phyloP scores from a whole-genome alignment of 2,888 invertebrate genomes.

The Synanthedon tipuliformis region DNA sequence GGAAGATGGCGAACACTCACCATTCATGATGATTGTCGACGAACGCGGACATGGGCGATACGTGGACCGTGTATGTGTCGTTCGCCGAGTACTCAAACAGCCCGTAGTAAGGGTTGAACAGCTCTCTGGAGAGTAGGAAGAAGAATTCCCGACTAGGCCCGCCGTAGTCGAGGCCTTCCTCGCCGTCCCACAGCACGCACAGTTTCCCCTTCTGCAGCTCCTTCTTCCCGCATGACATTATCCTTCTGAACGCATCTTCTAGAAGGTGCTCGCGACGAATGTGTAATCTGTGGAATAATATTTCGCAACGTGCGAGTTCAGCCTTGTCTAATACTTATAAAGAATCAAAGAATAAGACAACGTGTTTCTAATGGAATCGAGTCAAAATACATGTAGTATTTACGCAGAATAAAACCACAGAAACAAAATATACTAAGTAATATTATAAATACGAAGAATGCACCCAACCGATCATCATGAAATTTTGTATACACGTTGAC shows the following conservation, averaged over 20 bases:
- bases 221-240: slow-evolving; percentile 96
- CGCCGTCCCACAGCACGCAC: slow-evolving; percentile 93
- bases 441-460: no score
- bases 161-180: slow-evolving; percentile 97
- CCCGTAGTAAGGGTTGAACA: slow-evolving; percentile 98
- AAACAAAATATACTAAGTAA: no score
- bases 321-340: no score
- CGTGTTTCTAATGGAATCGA: no score
- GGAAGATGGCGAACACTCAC: slow-evolving; percentile 54
- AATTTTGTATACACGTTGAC: no score
- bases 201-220: slow-evolving; percentile 95
- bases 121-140: slow-evolving; percentile 94
- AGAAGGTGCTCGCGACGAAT: slow-evolving; percentile 92
- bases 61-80: slow-evolving; percentile 96
- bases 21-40: slow-evolving; percentile 98
- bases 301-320: no score
- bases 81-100: slow-evolving; percentile 98
- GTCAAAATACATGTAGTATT: no score
- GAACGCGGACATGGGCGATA: slow-evolving; percentile 95
- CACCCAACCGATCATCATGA: no score
- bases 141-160: slow-evolving; percentile 98
- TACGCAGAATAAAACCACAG: no score
- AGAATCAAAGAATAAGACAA: no score
- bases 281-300: slow-evolving; percentile 76
- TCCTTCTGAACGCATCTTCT: slow-evolving; percentile 95